These are phyloP conservation scores for Pachymerium ferrugineum DNA, from an alignment of 2,888 invertebrate genomes.

Conservation along the genomic window DNA sequence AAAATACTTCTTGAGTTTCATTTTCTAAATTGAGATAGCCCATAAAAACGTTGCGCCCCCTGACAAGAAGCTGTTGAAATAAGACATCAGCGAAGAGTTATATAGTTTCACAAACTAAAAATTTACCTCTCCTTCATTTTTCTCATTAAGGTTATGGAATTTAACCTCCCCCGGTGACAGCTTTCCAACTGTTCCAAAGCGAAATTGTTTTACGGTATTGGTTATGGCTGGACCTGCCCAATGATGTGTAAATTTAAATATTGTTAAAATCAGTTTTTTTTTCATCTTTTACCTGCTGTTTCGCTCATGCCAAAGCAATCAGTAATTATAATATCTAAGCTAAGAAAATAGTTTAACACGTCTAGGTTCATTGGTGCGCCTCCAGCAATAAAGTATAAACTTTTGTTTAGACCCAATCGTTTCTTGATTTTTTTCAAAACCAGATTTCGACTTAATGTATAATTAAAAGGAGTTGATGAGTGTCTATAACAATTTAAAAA, in stretches of 20 bases:
- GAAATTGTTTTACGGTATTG: not conserved
- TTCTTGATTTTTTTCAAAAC: slow-evolving; percentile 73
- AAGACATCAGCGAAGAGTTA: too few relatives aligned
- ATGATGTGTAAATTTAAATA: not conserved
- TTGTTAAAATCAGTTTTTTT: too few relatives aligned
- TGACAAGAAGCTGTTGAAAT: slow-evolving; percentile 72
- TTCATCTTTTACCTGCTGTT: slow-evolving; percentile 22
- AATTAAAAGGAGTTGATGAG: slow-evolving; percentile 57
- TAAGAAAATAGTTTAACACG: slow-evolving; percentile 66
- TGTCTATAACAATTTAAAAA: not conserved
- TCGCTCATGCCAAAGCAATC: slow-evolving; percentile 29
- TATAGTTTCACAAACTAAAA: not conserved
- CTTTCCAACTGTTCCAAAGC: not conserved
- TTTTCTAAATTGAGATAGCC: slow-evolving; percentile 72
- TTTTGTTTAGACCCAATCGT: slow-evolving; percentile 71
- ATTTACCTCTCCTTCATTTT: not conserved
- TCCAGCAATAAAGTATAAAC: slow-evolving; percentile 63
- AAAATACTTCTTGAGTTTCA: slow-evolving; percentile 70
- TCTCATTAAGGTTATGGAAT: not conserved
- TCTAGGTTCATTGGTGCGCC: slow-evolving; percentile 82
- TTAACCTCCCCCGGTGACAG: not conserved
- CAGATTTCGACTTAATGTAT: slow-evolving; percentile 68
- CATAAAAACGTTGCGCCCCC: slow-evolving; percentile 85
- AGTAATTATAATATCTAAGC: not conserved
- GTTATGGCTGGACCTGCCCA: not conserved